These are phyloP conservation scores for Podabrus alpinus DNA, from an alignment of 2,888 invertebrate species.

Conservation along the genomic window DNA sequence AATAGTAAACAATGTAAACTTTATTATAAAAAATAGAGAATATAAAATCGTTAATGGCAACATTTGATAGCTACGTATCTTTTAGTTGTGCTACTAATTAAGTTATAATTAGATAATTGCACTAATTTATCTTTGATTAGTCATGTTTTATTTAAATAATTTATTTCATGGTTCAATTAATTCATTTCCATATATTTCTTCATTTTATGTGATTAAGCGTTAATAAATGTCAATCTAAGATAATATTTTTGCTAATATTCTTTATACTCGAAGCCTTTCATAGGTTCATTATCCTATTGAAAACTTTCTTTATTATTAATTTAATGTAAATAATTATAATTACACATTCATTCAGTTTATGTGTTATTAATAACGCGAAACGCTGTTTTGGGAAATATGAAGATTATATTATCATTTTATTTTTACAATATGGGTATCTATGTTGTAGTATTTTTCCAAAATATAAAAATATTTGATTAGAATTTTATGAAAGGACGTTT, in stretches of 20 bases:
- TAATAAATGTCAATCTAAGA: not conserved
- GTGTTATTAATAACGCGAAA: not conserved
- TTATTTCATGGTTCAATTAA: not conserved
- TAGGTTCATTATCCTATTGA: not conserved
- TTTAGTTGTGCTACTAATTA: not conserved
- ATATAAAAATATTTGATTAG: not conserved
- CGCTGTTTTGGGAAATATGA: not conserved
- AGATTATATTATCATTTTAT: not conserved
- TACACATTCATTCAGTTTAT: not conserved
- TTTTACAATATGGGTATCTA: not conserved
- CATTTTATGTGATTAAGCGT: not conserved
- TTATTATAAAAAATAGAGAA: not conserved
- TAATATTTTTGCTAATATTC: not conserved
- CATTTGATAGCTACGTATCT: not conserved
- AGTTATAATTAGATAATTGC: not conserved
- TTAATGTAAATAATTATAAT: not conserved
- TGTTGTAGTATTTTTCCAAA: not conserved
- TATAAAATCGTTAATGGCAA: not conserved
- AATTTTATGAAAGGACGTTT: not conserved
- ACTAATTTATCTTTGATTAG: not conserved
- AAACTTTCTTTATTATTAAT: not conserved
- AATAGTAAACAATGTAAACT: not conserved
- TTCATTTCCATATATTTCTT: not conserved
- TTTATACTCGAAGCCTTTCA: not conserved
- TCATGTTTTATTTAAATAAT: not conserved